A percentile compares a stretch with the other conserved stretches of the same genome.
phyloP scores from a whole-genome alignment of 2,113 vertebrate species.

The Lynx canadensis region DNA sequence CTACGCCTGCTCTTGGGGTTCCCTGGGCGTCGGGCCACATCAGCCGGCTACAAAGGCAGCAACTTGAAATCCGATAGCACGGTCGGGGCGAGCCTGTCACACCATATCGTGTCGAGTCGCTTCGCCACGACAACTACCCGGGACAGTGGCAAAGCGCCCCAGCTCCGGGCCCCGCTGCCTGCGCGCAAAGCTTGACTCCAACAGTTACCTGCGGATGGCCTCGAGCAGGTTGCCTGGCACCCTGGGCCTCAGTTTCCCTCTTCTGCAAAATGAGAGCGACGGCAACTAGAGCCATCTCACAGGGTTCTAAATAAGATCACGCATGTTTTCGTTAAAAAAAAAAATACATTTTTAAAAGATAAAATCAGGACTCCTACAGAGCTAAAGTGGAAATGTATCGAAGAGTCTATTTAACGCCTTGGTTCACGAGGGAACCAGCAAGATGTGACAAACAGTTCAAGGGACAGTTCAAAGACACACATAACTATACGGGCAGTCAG shows the following conservation, averaged over 20 bases:
- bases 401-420: neutral
- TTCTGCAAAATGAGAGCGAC: neutral
- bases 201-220: neutral
- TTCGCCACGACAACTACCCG: fast-evolving
- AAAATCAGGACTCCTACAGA: neutral
- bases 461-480: neutral
- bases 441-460: neutral
- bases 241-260: neutral
- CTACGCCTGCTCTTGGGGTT: neutral
- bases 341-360: neutral
- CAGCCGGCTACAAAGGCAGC: neutral
- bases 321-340: neutral
- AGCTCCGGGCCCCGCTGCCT: neutral
- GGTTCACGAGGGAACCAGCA: neutral
- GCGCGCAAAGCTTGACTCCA: neutral
- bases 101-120: fast-evolving
- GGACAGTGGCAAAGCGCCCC: no score
- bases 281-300: neutral
- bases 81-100: no score
- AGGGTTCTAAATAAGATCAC: neutral
- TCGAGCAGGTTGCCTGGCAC: neutral
- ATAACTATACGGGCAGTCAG: neutral
- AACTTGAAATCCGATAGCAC: neutral
- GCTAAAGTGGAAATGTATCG: neutral
- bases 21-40: neutral